phyloP scores from a whole-genome alignment of 2,888 invertebrate species.

The Odontocerum albicorne region DNA sequence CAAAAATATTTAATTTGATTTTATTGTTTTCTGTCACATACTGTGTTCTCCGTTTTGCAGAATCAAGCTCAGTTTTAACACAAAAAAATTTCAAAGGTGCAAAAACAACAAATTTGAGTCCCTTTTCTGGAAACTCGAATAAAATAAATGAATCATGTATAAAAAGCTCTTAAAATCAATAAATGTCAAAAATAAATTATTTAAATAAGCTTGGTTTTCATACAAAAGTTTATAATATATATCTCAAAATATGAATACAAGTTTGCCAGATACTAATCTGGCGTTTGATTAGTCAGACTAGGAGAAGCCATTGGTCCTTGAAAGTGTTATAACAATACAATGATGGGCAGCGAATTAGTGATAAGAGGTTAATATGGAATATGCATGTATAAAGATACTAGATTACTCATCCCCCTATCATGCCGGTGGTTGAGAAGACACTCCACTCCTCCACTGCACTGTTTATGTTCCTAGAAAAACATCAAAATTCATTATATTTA shows the following conservation, averaged over 20 bases:
- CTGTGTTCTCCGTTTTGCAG: not conserved
- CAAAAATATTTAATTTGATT: conserved; percentile 3
- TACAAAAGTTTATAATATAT: not conserved
- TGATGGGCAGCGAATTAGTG: conserved; percentile 7
- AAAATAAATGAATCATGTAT: too few species aligned
- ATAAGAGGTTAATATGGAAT: not conserved
- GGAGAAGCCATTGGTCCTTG: conserved; percentile 26
- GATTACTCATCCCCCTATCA: conserved; percentile 10
- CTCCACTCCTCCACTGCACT: conserved; percentile 2
- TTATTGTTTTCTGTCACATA: conserved; percentile 10
- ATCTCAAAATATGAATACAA: not conserved
- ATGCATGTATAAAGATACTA: not conserved
- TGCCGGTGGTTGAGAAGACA: too few species aligned
- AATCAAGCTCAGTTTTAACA: not conserved
- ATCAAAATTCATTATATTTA: conserved; percentile 4
- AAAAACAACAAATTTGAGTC: too few species aligned
- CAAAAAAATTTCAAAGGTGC: too few species aligned
- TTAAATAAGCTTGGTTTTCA: too few species aligned
- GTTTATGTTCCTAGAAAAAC: conserved; percentile 18
- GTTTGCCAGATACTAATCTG: not conserved
- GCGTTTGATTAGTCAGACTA: conserved; percentile 13
- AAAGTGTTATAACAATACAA: conserved; percentile 1
- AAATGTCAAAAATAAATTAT: too few species aligned
- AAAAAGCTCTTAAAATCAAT: too few species aligned
- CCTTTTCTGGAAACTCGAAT: too few species aligned